These are phyloP conservation scores for Rhabdornis inornatus DNA, from an alignment of 2,113 vertebrate genomes.

Conservation along the genomic window DNA sequence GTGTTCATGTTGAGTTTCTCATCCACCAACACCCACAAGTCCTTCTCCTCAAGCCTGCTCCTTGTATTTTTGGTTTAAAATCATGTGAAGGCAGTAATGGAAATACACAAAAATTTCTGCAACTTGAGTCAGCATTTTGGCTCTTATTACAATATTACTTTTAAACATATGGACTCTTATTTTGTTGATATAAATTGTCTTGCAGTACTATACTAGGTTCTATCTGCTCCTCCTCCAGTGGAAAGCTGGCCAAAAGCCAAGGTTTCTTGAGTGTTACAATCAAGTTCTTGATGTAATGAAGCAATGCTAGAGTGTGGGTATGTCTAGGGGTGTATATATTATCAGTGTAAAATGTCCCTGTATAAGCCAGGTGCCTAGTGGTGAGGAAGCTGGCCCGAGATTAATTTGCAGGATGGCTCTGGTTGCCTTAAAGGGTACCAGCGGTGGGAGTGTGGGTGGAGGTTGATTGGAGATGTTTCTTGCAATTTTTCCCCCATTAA, in stretches of 20 bases:
- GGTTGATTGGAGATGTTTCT: neutral
- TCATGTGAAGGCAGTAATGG: neutral
- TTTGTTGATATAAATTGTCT: neutral
- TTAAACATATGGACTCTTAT: neutral
- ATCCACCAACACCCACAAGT: neutral
- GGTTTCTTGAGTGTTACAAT: neutral
- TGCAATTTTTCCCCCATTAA: slow-evolving; percentile 47
- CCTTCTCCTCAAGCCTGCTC: neutral
- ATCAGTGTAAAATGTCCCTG: neutral
- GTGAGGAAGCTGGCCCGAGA: neutral
- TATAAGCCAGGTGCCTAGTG: neutral
- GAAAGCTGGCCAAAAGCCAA: neutral
- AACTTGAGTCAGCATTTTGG: neutral
- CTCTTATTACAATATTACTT: neutral
- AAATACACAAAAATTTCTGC: neutral
- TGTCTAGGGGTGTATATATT: rapidly evolving
- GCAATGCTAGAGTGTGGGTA: neutral
- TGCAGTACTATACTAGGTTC: neutral
- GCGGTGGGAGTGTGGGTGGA: neutral
- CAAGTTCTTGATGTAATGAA: neutral
- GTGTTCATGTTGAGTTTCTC: neutral
- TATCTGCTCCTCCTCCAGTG: neutral
- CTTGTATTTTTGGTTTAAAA: neutral
- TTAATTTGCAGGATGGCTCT: neutral
- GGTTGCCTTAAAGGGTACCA: neutral